Conservation (phyloP, 2,113 vertebrate species). For the Pteropus alecto region DNA sequence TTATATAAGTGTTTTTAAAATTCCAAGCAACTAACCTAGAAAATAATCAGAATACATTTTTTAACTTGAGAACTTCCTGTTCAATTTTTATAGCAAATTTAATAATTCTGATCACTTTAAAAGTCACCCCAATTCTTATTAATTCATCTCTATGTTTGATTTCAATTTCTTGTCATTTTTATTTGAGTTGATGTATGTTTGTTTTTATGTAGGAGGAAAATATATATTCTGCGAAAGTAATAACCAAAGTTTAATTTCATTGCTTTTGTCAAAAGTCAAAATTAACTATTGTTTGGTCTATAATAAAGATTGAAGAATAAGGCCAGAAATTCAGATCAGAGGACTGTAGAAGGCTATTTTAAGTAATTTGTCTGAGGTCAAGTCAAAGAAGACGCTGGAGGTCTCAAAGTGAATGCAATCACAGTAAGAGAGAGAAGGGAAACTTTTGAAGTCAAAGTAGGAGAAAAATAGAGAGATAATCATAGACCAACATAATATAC, state of each 20-base stretch:
- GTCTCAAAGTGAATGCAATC: background rate
- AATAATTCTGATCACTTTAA: background rate
- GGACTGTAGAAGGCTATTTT: background rate
- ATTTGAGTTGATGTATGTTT: background rate
- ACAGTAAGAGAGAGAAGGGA: background rate
- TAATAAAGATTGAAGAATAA: background rate
- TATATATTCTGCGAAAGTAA: background rate
- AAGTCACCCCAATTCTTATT: background rate
- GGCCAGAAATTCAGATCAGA: background rate
- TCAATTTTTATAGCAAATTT: background rate
- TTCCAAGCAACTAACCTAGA: background rate
- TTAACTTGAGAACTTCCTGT: background rate
- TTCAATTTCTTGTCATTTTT: slow-evolving; percentile 1
- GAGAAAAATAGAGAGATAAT: background rate
- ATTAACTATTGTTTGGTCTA: background rate
- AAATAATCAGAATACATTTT: slow-evolving; percentile 13
- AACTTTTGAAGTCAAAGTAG: background rate
- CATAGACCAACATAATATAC: background rate
- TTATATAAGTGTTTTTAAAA: background rate
- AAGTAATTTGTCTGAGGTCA: background rate
- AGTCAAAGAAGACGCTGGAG: background rate
- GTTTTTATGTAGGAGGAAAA: background rate
- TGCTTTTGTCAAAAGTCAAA: background rate
- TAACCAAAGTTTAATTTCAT: background rate
- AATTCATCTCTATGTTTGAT: background rate